phyloP scores from a whole-genome alignment of 2,888 invertebrate genomes.

The Zhengitettix transpicula region DNA sequence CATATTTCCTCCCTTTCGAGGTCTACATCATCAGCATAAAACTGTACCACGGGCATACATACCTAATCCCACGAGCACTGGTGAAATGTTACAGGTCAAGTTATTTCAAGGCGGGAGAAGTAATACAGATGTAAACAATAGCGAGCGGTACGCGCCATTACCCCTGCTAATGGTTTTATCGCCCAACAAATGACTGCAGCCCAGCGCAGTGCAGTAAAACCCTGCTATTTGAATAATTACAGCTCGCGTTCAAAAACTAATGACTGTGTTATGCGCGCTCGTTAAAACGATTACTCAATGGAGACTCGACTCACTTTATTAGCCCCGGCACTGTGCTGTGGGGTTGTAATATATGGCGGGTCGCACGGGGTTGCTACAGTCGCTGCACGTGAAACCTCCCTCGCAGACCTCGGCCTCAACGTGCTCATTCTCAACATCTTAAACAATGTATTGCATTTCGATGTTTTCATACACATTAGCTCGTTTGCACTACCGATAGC shows the following conservation, averaged over 20 bases:
- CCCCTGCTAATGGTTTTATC: neutral
- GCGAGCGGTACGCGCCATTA: neutral
- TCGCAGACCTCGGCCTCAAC: too few species aligned
- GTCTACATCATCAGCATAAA: too few species aligned
- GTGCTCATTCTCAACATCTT: too few species aligned
- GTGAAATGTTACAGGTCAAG: too few species aligned
- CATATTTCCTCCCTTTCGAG: too few species aligned
- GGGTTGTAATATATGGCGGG: neutral
- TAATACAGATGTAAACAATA: neutral
- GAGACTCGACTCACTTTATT: slow-evolving; percentile 3
- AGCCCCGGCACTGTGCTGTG: neutral
- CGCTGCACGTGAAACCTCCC: neutral
- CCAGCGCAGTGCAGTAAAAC: slow-evolving; percentile 1
- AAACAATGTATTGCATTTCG: too few species aligned
- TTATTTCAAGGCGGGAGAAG: neutral
- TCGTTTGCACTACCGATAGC: too few species aligned
- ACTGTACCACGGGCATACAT: too few species aligned
- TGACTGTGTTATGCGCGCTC: slow-evolving; percentile 3
- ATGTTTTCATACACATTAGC: too few species aligned
- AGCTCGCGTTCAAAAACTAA: slow-evolving; percentile 3
- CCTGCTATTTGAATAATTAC: slow-evolving; percentile 4
- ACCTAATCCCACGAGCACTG: too few species aligned
- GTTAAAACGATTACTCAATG: slow-evolving; percentile 2
- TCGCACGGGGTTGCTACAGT: neutral
- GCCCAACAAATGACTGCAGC: neutral